Base-by-base conservation (phyloP, 2,113 vertebrate genomes). In the Engystomops pustulosus region DNA sequence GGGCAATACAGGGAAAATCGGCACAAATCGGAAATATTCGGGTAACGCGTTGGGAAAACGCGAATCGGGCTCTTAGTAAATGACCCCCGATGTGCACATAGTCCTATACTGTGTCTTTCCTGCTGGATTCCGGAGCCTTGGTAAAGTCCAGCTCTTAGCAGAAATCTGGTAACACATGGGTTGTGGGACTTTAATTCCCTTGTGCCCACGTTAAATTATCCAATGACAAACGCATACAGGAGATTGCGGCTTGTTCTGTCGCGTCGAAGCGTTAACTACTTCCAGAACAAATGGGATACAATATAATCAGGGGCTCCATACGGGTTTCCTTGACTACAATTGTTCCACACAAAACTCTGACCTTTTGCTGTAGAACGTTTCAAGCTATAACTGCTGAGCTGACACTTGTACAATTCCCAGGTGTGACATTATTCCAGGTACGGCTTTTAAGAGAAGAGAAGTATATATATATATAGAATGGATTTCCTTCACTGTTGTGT, bases 311-410 rank as follows among this genome's bases (percentile, higher is more conserved):
- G 47, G n/a, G n/a, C 25, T 20, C 27, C 34, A 6, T 14, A 38
- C 18, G 47, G 47, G 47, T 76, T 76, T 76, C 74, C 74, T 53
- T 76, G 74, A 55, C 74, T 34, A 76, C 74, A n/a, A 49, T 34
- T 53, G 45, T 76, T 76, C 47, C 47, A 34, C 30, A n/a, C 47
- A 32, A 36, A 76, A 36, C 34, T 51, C 30, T 76, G 74, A 76
- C 74, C 47, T 55, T 76, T 76, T 36, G 41, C 15, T 27, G 17
- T 36, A n/a, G 30, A 53, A 55, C 47, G n/a, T 76, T 55, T 76
- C 18, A 36, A 23, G 49, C 4, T 23, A 23, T 55, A 76, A 53
- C 18, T 51, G 47, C 47, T 32, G 47, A 76, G 47, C 49, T 55
- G 74, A 76, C 47, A 51, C 20, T 49, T 53, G 49, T 53, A 72